Percentiles rank a stretch among this genome's conserved stretches.
phyloP scores from a whole-genome alignment of 2,797 vertebrate genomes.

The Bovichtus diacanthus region DNA sequence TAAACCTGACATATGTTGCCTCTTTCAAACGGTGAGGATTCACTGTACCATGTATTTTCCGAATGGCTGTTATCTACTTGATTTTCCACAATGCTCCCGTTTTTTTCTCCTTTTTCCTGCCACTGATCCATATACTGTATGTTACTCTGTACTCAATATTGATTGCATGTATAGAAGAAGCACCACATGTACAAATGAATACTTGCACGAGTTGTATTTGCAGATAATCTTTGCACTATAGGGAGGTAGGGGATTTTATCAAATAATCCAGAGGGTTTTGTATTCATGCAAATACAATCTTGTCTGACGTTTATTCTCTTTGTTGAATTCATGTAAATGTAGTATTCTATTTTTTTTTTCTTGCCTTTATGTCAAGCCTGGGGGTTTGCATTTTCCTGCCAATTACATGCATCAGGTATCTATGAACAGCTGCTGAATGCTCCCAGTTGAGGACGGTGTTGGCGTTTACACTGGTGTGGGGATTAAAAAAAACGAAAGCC shows the following conservation, averaged over 20 bases:
- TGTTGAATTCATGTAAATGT: conserved; percentile 37
- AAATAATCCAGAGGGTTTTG: conserved; percentile 21
- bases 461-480: conserved; percentile 18
- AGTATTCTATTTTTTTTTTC: conserved; percentile 17
- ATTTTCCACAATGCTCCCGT: conserved; percentile 11
- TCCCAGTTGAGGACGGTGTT: conserved; percentile 34
- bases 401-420: conserved; percentile 46
- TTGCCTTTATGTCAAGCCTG: conserved; percentile 23
- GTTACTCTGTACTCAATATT: conserved; percentile 23
- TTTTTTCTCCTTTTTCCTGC: conserved; percentile 15
- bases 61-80: neutral
- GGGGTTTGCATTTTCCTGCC: conserved; percentile 36
- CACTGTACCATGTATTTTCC: neutral
- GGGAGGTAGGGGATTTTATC: neutral
- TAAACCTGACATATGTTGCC: conserved; percentile 39
- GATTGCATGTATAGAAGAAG: conserved; percentile 28
- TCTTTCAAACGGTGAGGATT: conserved; percentile 12
- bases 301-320: conserved; percentile 29
- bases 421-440: conserved; percentile 45
- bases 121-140: conserved; percentile 2
- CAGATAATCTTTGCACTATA: conserved; percentile 15
- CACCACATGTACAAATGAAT: conserved; percentile 2
- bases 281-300: conserved; percentile 23
- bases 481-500: conserved; percentile 37
- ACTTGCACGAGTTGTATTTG: neutral